A percentile compares a stretch with the other conserved stretches of the same genome.
These are phyloP conservation scores for Athripsodes cinereus DNA, from an alignment of 2,888 invertebrate genomes.

Conservation along the genomic window DNA sequence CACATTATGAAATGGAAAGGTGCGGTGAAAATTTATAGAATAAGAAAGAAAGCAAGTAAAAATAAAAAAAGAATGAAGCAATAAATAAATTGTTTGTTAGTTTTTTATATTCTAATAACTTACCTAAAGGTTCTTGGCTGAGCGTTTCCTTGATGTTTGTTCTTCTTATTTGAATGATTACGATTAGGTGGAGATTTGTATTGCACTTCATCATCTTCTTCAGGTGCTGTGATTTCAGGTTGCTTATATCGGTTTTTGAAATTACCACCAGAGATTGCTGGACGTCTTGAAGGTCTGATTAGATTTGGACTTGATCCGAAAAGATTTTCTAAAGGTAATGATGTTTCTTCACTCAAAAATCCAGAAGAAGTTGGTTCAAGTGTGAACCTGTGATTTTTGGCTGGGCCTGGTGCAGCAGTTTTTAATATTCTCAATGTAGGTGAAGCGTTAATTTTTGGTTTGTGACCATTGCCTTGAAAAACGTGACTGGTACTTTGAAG, in stretches of 20 bases:
- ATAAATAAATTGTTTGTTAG: background rate
- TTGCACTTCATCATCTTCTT: conserved; percentile 34
- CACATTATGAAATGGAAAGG: background rate
- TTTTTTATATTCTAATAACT: background rate
- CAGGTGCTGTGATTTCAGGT: conserved; percentile 38
- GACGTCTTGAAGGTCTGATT: conserved; percentile 48
- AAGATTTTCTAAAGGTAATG: conserved; percentile 48
- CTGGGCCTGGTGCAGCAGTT: conserved; percentile 63
- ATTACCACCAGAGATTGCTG: conserved; percentile 42
- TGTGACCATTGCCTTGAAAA: conserved; percentile 44
- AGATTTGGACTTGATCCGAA: conserved; percentile 47
- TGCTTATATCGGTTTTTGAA: conserved; percentile 54
- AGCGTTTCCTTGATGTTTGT: conserved; percentile 41
- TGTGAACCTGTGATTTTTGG: conserved; percentile 50
- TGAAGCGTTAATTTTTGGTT: conserved; percentile 61
- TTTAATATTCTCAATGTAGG: conserved; percentile 65
- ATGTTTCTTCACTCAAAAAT: conserved; percentile 52
- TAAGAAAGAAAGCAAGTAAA: background rate
- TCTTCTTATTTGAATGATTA: conserved; percentile 37
- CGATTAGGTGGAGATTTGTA: conserved; percentile 18
- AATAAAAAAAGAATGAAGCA: background rate
- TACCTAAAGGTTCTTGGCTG: conserved; percentile 45
- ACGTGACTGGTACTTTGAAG: conserved; percentile 75
- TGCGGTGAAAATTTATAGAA: background rate
- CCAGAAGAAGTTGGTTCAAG: conserved; percentile 60